These are phyloP conservation scores for Eptatretus atami DNA, from an alignment of 2,797 vertebrate genomes.

Conservation along the genomic window DNA sequence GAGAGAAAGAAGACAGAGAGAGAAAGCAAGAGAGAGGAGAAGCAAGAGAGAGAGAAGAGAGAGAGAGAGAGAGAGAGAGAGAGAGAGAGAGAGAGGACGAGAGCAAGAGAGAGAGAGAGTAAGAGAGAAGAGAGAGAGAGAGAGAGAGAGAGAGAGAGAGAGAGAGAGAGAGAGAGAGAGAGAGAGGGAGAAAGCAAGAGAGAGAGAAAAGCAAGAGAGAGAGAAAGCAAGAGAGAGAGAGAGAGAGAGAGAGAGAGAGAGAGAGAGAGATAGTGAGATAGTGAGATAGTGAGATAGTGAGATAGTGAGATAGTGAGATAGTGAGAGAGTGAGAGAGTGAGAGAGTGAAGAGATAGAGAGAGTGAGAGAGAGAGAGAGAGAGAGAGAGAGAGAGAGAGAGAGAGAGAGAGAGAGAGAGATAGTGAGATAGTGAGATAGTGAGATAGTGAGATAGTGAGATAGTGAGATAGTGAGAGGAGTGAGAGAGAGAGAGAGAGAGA, in stretches of 20 bases:
- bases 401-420: neutral
- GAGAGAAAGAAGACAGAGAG: neutral
- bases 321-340: neutral
- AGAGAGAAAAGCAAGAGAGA: neutral
- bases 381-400: neutral
- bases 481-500: neutral
- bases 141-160: neutral
- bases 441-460: too few relatives aligned
- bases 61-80: neutral
- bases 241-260: neutral
- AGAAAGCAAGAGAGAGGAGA: neutral
- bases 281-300: neutral
- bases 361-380: neutral
- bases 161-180: neutral
- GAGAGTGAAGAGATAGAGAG: neutral
- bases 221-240: neutral
- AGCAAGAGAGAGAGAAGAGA: too few relatives aligned
- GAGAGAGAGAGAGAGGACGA: neutral
- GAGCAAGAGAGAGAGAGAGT: too few relatives aligned
- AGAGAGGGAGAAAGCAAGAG: neutral
- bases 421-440: neutral
- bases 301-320: neutral
- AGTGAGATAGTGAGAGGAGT: too few relatives aligned
- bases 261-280: neutral
- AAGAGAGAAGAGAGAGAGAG: neutral